Base-by-base conservation (phyloP, 2,888 invertebrate species). In the Lycia hirtaria region DNA sequence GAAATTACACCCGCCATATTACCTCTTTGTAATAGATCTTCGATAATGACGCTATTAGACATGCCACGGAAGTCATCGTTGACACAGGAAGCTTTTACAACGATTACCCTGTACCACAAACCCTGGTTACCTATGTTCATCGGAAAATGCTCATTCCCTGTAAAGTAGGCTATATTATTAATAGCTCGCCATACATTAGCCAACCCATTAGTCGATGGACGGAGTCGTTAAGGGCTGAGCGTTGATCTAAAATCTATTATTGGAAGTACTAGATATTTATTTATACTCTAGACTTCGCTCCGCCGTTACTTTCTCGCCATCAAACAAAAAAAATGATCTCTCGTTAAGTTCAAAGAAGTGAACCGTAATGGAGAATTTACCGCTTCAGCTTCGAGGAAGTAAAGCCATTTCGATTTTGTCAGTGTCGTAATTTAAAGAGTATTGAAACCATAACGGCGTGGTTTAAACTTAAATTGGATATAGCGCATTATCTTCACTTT, bases 211-310 rank as follows among this genome's bases (percentile, higher is more conserved):
- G 72, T 66, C 75, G 76, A 80, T 81, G 78, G 76, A 65, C 75
- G 68, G 78, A 73, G 64, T 68, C 78, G 80, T 81, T 82, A 79
- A 81, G 81, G 77, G 77, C 78, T 75, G 80, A 77, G 74, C 80
- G 81, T 81, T 76, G 79, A 82, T 81, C 78, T 83, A 78, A 75
- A 78, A 78, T 75, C 76, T 83, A 83, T 85, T 85, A 77, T 80
- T 81, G 75, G 78, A 74, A 65, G 68, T 65, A 60, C 63, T 60
- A 56, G 57, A 55, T 65, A 65, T 67, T 69, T 65, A 65, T 67
- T 69, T 65, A 60, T 61, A 62, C 28, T 40, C 48, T 49, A 28
- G 32, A 15, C 20, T 22, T 35, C 7, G 10, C 15, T 41, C 45
- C 32, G 50, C 49, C 53, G 47, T 28, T 40, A 14, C 45, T 33